phyloP scores from a whole-genome alignment of 35 echinoderm and acorn worm species.

The Heliocidaris tuberculata region DNA sequence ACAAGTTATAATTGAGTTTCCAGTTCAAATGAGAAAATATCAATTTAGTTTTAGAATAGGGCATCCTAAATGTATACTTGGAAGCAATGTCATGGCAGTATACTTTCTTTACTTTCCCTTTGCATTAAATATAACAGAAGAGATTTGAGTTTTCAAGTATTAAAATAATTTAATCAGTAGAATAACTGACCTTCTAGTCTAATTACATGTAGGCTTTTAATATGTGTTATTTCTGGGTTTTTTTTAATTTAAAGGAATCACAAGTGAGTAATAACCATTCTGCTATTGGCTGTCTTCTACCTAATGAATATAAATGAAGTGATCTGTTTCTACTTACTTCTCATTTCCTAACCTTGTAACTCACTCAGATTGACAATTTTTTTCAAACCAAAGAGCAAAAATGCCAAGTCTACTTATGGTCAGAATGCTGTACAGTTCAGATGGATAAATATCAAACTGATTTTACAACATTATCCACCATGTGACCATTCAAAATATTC shows the following conservation, averaged over 20 bases:
- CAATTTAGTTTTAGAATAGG: not conserved
- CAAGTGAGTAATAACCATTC: not conserved
- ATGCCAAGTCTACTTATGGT: not conserved
- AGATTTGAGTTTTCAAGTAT: not conserved
- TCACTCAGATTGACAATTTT: not conserved
- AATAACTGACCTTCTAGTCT: not conserved
- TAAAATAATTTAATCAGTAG: not conserved
- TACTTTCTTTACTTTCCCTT: not conserved
- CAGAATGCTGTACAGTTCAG: not conserved
- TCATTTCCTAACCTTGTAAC: not conserved
- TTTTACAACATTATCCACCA: not conserved
- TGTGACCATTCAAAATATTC: not conserved
- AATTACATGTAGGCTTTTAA: not conserved
- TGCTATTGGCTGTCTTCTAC: not conserved
- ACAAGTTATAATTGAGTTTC: too few species aligned
- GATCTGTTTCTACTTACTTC: not conserved
- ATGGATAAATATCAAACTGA: not conserved
- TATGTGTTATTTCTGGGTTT: not conserved
- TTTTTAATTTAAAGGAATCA: not conserved
- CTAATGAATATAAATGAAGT: not conserved
- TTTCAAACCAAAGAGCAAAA: not conserved
- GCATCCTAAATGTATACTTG: too few species aligned
- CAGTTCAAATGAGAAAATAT: not conserved
- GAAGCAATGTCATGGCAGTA: not conserved
- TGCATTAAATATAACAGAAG: not conserved